A percentile compares a stretch with the other conserved stretches of the same genome.
Evolutionary conservation across 2,797 vertebrate species (phyloP).

Genomic region (Erpetoichthys calabaricus): DNA sequence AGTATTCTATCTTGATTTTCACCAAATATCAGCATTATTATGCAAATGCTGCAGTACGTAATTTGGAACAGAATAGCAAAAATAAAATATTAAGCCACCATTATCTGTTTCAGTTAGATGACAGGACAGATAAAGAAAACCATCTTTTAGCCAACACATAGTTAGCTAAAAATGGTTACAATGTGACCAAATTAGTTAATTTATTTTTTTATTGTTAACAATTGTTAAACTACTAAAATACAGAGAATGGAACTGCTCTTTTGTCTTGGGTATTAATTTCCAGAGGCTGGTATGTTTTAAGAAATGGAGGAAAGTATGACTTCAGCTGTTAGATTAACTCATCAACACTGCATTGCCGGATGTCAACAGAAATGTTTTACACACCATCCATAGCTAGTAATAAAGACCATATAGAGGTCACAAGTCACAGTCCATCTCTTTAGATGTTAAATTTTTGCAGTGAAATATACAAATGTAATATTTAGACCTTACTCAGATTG

Average conservation of each 20-base stretch:
- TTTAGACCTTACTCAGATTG: constrained; percentile 27
- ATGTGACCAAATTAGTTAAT: too few relatives aligned
- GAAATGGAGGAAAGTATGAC: constrained; percentile 33
- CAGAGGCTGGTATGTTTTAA: constrained; percentile 36
- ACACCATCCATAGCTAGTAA: constrained; percentile 57
- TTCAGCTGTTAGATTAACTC: constrained; percentile 73
- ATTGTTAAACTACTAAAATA: too few relatives aligned
- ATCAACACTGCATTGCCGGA: constrained; percentile 64
- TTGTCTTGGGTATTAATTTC: constrained; percentile 17
- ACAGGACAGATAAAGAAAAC: too few relatives aligned
- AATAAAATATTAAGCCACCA: too few relatives aligned
- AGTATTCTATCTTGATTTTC: constrained; percentile 24
- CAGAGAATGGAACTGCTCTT: too few relatives aligned
- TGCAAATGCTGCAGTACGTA: too few relatives aligned
- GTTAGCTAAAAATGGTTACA: too few relatives aligned
- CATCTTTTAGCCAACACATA: too few relatives aligned
- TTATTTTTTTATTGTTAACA: too few relatives aligned
- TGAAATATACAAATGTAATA: constrained; percentile 49
- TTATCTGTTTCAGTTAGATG: too few relatives aligned
- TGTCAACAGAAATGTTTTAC: constrained; percentile 71
- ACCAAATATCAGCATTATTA: too few relatives aligned
- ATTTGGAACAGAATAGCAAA: too few relatives aligned
- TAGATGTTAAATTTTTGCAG: constrained; percentile 59
- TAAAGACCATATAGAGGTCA: constrained; percentile 68
- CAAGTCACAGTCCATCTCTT: constrained; percentile 44